A percentile compares a stretch with the other conserved stretches of the same genome.
phyloP scores from a whole-genome alignment of 2,113 vertebrate species.

The Lycocorax pyrrhopterus region DNA sequence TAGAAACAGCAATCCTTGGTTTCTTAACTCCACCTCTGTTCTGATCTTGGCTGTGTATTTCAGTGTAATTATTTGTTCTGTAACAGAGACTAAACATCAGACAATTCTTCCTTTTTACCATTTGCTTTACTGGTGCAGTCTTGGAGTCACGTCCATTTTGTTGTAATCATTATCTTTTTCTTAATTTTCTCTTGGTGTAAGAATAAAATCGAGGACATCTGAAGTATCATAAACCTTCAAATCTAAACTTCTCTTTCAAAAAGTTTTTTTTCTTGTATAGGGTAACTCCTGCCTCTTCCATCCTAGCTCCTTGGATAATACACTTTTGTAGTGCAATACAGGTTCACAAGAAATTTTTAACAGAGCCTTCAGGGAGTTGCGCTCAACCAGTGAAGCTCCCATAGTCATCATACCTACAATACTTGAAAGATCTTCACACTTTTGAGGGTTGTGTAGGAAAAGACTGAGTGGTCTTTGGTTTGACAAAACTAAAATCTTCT shows the following conservation, averaged over 20 bases:
- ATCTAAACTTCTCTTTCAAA: neutral
- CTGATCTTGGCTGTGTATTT: slow-evolving; percentile 46
- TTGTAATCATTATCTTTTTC: neutral
- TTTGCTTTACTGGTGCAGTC: slow-evolving; percentile 40
- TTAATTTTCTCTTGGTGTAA: neutral
- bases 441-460: neutral
- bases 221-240: neutral
- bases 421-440: neutral
- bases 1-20: neutral
- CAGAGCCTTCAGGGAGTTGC: neutral
- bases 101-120: slow-evolving; percentile 47
- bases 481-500: neutral
- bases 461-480: neutral
- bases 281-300: neutral
- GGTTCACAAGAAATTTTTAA: neutral
- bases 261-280: neutral
- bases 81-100: slow-evolving; percentile 50
- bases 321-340: neutral
- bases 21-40: slow-evolving; percentile 46
- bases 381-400: neutral
- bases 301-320: neutral
- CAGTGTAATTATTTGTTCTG: slow-evolving; percentile 60
- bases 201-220: neutral
- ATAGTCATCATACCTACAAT: neutral
- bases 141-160: slow-evolving; percentile 13